Evolutionary conservation across 2,888 invertebrate species (phyloP).

Genomic region (Dysmachus trigonus): DNA sequence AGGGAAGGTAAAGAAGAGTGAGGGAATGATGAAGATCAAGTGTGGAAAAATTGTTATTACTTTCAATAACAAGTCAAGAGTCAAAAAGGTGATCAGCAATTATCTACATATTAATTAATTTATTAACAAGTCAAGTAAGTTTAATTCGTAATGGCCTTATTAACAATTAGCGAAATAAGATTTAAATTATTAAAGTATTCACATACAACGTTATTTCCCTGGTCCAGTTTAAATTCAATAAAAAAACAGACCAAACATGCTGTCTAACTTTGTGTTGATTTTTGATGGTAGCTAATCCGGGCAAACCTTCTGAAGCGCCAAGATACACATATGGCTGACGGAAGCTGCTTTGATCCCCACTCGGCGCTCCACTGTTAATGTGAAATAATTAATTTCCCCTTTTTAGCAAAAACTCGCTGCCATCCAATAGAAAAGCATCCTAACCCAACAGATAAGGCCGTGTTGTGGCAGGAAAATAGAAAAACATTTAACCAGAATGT

Average conservation of each 20-base stretch:
- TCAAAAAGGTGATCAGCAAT: no score
- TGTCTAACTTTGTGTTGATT: not conserved
- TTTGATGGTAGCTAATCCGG: not conserved
- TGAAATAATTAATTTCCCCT: conserved; percentile 17
- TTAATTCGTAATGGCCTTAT: no score
- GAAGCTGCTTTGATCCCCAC: not conserved
- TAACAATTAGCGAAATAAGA: no score
- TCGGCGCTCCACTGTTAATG: not conserved
- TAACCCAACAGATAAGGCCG: not conserved
- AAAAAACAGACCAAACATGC: not conserved
- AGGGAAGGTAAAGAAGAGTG: no score
- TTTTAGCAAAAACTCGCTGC: not conserved
- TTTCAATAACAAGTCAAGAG: no score
- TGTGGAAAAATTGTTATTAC: no score
- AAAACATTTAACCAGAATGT: conserved; percentile 37
- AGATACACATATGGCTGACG: not conserved
- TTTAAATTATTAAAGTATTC: no score
- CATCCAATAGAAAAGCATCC: not conserved
- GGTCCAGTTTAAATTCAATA: not conserved
- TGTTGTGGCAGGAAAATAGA: not conserved
- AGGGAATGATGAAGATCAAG: no score
- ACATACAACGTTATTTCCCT: not conserved
- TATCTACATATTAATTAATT: no score
- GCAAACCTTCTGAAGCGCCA: not conserved
- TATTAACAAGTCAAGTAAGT: no score